phyloP scores from a whole-genome alignment of 2,113 vertebrate species.

The Ciconia stormi region DNA sequence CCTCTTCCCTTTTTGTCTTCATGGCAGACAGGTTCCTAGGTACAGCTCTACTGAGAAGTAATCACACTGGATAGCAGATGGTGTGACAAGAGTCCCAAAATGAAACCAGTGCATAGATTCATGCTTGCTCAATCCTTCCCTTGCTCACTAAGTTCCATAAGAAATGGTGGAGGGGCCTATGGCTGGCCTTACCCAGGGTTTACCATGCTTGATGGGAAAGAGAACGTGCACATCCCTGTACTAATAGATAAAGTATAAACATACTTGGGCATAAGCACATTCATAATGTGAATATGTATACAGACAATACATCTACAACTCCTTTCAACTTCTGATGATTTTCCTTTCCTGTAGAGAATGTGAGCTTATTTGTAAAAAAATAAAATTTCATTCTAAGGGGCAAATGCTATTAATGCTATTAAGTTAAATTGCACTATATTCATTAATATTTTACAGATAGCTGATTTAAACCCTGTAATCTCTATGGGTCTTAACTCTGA shows the following conservation, averaged over 20 bases:
- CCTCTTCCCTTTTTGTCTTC: not conserved
- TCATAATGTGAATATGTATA: not conserved
- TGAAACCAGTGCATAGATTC: not conserved
- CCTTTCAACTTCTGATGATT: not conserved
- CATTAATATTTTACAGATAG: not conserved
- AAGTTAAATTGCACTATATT: not conserved
- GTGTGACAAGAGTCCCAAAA: not conserved
- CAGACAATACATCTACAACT: not conserved
- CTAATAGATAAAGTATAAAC: not conserved
- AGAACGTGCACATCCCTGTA: fast-evolving
- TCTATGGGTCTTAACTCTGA: not conserved
- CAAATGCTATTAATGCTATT: not conserved
- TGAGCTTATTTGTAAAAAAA: not conserved
- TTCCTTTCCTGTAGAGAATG: not conserved
- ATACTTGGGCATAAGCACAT: not conserved
- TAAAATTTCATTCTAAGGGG: not conserved
- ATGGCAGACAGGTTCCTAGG: not conserved
- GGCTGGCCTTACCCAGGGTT: not conserved
- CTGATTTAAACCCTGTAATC: not conserved
- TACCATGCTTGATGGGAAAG: not conserved
- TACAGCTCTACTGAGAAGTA: not conserved
- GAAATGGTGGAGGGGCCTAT: not conserved
- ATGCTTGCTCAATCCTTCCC: not conserved
- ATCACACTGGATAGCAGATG: not conserved
- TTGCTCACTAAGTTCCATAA: not conserved